phyloP scores from a whole-genome alignment of 2,797 vertebrate species.

The Sitta carolinensis region DNA sequence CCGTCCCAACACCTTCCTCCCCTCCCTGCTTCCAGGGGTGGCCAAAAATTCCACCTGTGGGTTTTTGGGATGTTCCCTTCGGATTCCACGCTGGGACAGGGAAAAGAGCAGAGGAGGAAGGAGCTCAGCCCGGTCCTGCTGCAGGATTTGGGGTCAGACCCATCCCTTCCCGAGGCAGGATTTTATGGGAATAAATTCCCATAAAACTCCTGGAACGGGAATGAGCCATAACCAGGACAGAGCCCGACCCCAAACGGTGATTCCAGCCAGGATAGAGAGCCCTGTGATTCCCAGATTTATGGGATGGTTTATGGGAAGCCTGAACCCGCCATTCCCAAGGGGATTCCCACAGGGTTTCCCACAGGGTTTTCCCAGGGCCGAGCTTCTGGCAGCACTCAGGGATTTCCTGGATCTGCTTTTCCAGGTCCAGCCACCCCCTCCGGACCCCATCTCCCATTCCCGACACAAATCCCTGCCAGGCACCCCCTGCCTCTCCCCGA shows the following conservation, averaged over 20 bases:
- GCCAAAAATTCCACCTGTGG: background rate
- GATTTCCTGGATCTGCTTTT: background rate
- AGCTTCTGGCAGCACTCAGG: background rate
- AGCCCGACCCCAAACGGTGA: accelerated
- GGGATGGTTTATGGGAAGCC: background rate
- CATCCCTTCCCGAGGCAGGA: background rate
- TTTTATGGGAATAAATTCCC: background rate
- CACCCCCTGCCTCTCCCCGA: background rate
- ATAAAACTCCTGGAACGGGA: accelerated
- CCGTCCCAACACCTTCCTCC: background rate
- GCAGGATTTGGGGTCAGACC: background rate
- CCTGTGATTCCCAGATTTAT: accelerated
- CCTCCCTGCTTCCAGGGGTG: background rate
- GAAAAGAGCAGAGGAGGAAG: background rate
- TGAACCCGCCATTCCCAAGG: background rate
- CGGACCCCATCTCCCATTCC: background rate
- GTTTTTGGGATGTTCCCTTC: background rate
- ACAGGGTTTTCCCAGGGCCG: background rate
- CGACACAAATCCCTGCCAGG: background rate
- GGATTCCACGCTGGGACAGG: background rate
- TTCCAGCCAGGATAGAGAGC: background rate
- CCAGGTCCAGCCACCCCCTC: background rate
- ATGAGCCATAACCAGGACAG: background rate
- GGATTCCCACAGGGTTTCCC: background rate
- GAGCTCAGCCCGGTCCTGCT: background rate